Percentiles rank a stretch among this genome's conserved stretches.
phyloP scores from a whole-genome alignment of 2,113 vertebrate genomes.

The Scatophagus argus region DNA sequence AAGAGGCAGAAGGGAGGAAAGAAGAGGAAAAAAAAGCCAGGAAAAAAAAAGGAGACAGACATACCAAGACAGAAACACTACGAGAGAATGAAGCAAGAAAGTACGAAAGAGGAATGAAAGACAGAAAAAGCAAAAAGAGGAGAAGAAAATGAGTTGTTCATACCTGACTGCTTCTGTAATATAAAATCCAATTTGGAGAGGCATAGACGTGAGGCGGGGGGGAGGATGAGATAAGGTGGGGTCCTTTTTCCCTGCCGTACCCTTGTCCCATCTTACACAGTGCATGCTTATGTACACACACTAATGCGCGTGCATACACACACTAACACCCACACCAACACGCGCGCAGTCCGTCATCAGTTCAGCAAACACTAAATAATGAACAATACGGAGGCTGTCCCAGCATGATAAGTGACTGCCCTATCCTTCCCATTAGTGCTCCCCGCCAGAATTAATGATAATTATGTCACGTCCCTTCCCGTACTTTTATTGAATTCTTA shows the following conservation, averaged over 20 bases:
- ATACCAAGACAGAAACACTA: not conserved
- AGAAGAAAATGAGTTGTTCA: constrained; percentile 93
- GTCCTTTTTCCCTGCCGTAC: constrained; percentile 77
- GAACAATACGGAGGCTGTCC: constrained; percentile 91
- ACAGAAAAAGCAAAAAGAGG: constrained; percentile 79
- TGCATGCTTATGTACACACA: constrained; percentile 47
- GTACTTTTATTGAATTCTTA: constrained; percentile 94
- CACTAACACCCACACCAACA: constrained; percentile 16
- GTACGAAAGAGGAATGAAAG: constrained; percentile 85
- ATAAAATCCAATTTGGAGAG: constrained; percentile 97
- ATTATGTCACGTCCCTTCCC: constrained; percentile 90
- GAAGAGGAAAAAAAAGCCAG: not conserved
- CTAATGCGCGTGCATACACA: not conserved
- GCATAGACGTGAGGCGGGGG: constrained; percentile 83
- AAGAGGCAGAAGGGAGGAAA: not conserved
- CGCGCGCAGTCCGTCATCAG: constrained; percentile 83
- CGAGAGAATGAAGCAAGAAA: constrained; percentile 26
- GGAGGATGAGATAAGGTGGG: constrained; percentile 91
- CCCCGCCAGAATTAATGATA: constrained; percentile 92
- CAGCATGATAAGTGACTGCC: constrained; percentile 90
- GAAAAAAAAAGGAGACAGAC: not conserved
- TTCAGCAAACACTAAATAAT: constrained; percentile 98
- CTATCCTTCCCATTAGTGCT: constrained; percentile 86
- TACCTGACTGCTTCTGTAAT: constrained; percentile 94
- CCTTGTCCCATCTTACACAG: constrained; percentile 72